phyloP scores from a whole-genome alignment of 1,140 invertebrate genomes.

The Drosophila grimshawi region DNA sequence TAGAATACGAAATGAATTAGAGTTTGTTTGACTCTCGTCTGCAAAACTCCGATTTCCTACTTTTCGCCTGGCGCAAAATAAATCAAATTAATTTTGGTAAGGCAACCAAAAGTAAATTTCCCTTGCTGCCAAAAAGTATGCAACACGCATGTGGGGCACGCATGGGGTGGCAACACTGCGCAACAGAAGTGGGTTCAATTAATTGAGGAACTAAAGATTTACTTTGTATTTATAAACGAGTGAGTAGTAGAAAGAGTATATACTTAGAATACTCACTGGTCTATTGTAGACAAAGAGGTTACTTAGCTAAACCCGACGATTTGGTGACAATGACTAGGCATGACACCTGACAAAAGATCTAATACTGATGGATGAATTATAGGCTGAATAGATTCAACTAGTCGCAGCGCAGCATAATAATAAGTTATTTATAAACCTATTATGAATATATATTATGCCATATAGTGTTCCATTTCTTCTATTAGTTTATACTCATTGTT shows the following conservation, averaged over 20 bases:
- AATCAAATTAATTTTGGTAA: slow-evolving; percentile 70
- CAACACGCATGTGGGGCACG: slow-evolving; percentile 27
- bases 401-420: too few relatives aligned
- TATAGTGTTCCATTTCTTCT: background rate
- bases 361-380: too few relatives aligned
- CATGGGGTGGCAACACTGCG: slow-evolving; percentile 7
- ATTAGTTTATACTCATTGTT: slow-evolving; percentile 35
- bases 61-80: slow-evolving; percentile 52
- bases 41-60: slow-evolving; percentile 12
- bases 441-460: background rate
- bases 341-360: too few relatives aligned
- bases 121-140: slow-evolving; percentile 55
- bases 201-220: too few relatives aligned
- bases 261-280: too few relatives aligned
- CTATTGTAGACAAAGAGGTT: too few relatives aligned
- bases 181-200: slow-evolving; percentile 4
- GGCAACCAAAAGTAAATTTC: slow-evolving; percentile 54
- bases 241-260: too few relatives aligned
- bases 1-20: slow-evolving; percentile 4
- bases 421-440: background rate
- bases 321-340: too few relatives aligned
- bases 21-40: slow-evolving; percentile 19
- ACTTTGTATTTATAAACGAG: too few relatives aligned
- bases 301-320: too few relatives aligned
- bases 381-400: too few relatives aligned